These are phyloP conservation scores for Apis florea DNA, from an alignment of 1,140 invertebrate genomes.

Conservation along the genomic window DNA sequence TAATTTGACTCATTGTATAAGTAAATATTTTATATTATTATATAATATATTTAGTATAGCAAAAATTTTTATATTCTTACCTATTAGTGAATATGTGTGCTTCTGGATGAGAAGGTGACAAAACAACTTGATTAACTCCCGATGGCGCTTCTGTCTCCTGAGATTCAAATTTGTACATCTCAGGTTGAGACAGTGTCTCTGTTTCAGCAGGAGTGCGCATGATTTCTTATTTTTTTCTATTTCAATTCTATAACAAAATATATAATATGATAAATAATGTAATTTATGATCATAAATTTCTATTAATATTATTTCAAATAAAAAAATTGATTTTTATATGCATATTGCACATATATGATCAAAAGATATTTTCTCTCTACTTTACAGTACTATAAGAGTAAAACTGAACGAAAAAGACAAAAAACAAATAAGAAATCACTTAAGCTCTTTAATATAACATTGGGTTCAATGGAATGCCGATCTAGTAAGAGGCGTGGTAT, in stretches of 20 bases:
- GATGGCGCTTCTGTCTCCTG: conserved; percentile 62
- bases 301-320: background rate
- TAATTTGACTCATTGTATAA: too few relatives aligned
- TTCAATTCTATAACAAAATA: conserved; percentile 28
- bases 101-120: conserved; percentile 73
- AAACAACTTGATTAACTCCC: conserved; percentile 65
- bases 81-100: conserved; percentile 74
- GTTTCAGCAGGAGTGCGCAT: conserved; percentile 74
- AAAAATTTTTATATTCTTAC: conserved; percentile 56
- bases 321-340: background rate
- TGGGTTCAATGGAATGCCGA: conserved; percentile 66
- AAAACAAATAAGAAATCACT: conserved; percentile 38
- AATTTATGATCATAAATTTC: background rate
- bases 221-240: conserved; percentile 19
- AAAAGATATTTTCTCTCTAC: background rate
- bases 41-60: conserved; percentile 23
- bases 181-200: conserved; percentile 67
- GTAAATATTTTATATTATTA: background rate
- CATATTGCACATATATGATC: background rate
- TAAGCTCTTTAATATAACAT: conserved; percentile 39
- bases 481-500: conserved; percentile 72
- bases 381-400: background rate
- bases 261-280: background rate
- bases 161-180: conserved; percentile 67
- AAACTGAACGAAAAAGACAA: conserved; percentile 38